Conservation (phyloP, 2,113 vertebrate species). For the Crotalus helleri region DNA sequence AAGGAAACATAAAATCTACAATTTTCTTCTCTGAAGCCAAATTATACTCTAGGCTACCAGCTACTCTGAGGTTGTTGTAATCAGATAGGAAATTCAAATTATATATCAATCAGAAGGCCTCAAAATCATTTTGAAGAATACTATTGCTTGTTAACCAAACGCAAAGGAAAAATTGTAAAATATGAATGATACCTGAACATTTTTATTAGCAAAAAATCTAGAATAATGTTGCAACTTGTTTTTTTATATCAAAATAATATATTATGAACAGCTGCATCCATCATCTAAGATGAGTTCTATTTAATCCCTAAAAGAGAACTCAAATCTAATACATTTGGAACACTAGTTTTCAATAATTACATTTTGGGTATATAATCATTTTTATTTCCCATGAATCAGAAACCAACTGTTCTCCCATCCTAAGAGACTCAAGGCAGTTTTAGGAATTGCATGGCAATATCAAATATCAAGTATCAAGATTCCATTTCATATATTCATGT, state of each 20-base stretch:
- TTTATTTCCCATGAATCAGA: background rate
- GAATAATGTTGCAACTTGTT: background rate
- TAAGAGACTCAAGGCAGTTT: background rate
- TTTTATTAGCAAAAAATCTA: background rate
- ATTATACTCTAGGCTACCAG: background rate
- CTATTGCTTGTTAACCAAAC: background rate
- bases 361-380: background rate
- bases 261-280: background rate
- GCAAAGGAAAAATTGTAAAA: background rate
- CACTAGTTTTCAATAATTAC: background rate
- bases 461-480: background rate
- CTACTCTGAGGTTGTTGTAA: background rate
- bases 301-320: background rate
- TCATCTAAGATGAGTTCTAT: background rate
- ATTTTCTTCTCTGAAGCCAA: background rate
- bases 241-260: background rate
- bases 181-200: background rate
- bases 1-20: background rate
- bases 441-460: background rate
- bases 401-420: background rate
- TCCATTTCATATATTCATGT: too few species aligned
- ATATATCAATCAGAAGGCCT: background rate
- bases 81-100: background rate
- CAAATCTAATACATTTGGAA: background rate
- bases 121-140: background rate